Conservation (phyloP, 2,888 invertebrate species). For the Microplitis deprimator region DNA sequence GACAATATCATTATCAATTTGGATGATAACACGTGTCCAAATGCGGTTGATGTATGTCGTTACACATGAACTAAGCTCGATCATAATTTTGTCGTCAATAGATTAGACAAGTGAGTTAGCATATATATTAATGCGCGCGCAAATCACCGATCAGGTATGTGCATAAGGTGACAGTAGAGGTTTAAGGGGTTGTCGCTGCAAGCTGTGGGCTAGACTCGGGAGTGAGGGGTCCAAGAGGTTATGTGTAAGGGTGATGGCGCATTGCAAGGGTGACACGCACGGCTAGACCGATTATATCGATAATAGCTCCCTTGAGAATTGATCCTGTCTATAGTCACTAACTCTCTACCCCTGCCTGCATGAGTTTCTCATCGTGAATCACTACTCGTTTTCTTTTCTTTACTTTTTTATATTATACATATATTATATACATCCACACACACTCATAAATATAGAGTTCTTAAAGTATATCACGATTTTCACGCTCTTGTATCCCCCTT, state of each 20-base stretch:
- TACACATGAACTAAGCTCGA: neutral
- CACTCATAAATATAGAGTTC: neutral
- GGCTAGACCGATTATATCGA: conserved; percentile 59
- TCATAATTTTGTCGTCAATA: conserved; percentile 14
- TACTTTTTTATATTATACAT: conserved; percentile 7
- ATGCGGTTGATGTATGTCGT: neutral
- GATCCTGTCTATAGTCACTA: conserved; percentile 45
- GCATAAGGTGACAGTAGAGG: conserved; percentile 7
- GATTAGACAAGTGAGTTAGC: conserved; percentile 20
- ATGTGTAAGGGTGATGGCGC: conserved; percentile 39
- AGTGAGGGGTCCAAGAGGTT: conserved; percentile 25
- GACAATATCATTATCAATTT: neutral
- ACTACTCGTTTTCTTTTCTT: conserved; percentile 18
- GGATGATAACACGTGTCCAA: neutral
- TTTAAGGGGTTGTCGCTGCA: neutral
- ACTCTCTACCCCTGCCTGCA: neutral
- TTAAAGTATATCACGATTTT: conserved; percentile 9
- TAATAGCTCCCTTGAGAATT: conserved; percentile 56
- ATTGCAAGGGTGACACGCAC: conserved; percentile 58
- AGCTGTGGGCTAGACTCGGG: too few species aligned
- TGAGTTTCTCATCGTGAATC: conserved; percentile 30
- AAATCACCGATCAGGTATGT: conserved; percentile 24
- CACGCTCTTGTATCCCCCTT: conserved; percentile 9
- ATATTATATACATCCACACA: neutral
- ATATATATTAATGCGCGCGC: conserved; percentile 24